Base-by-base conservation (phyloP, 2,797 vertebrate genomes). In the Chaetophractus vellerosus region DNA sequence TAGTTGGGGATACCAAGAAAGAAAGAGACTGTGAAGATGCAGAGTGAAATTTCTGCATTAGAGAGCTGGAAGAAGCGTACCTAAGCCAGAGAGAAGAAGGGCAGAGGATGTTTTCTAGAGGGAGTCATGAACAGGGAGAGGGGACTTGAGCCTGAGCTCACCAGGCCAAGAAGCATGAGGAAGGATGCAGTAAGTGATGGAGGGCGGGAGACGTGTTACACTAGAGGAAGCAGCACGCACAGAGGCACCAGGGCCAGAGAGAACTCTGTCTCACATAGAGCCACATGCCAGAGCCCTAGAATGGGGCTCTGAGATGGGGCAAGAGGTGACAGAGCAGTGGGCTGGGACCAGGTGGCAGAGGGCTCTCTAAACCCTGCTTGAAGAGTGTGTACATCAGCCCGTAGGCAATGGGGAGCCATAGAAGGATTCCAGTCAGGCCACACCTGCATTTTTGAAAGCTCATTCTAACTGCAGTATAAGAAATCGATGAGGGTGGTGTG, bases 201-300 rank as follows among this genome's bases (percentile, higher is more conserved):
- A 83, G n/a, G n/a, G 38, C 15, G 10, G 28, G 38, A 15, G 6
- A 48, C 4, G 28, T 50, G 66, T 57, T 94, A n/a, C 90, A 45
- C 31, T 9, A 85, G 61, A 95, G 41, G 50, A 36, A 45, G 59
- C 31, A 68, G 55, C 33, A 19, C 9, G 15, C 38, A 14, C 66
- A 69, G 18, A 38, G 28, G 23, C 38, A 3, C 24, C 10, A 19
- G 36, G n/a, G 6, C 41, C 66, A 81, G 33, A 75, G 69, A 48
- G 52, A 78, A n/a, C 36, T 28, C 5, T 0, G 0, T 18, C 68
- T 48, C 61, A 24, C 0, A 9, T 6, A 19, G 26, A 19, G 24
- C 50, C 41, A 10, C 2, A 0, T 18, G 52, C 23, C 28, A 31
- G 15, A 1, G 0, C 50, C 0, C 0, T 0, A 72, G 59, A 0